These are phyloP conservation scores for Acrocera orbiculus DNA, from an alignment of 2,888 invertebrate genomes.

Conservation along the genomic window DNA sequence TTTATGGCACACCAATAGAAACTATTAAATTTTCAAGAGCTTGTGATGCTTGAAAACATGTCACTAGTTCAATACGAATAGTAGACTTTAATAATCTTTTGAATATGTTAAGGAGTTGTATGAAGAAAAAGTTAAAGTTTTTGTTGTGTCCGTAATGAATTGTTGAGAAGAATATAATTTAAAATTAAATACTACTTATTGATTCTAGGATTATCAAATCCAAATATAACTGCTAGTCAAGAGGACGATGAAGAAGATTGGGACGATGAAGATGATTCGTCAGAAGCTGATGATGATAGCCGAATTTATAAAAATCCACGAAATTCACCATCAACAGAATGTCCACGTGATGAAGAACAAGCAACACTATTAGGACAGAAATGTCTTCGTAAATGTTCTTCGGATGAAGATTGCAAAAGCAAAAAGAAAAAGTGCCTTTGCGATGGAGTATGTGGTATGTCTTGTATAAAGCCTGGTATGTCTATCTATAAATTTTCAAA, in stretches of 20 bases:
- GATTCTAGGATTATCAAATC: conserved; percentile 12
- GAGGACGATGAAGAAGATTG: conserved; percentile 37
- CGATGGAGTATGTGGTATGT: conserved; percentile 92
- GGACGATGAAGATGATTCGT: conserved; percentile 33
- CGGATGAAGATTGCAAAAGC: conserved; percentile 91
- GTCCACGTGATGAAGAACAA: conserved; percentile 73
- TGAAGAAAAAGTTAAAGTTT: neutral
- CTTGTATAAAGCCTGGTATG: conserved; percentile 91
- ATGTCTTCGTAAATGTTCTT: conserved; percentile 80
- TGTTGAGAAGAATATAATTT: neutral
- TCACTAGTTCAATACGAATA: neutral
- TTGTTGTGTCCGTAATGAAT: neutral
- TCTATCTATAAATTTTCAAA: conserved; percentile 7
- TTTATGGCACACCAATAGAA: too few species aligned
- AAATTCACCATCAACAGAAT: conserved; percentile 70
- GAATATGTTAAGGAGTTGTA: neutral
- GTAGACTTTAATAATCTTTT: neutral
- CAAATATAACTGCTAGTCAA: conserved; percentile 14
- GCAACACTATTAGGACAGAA: conserved; percentile 68
- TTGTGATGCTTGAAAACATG: neutral
- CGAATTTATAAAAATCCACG: conserved; percentile 74
- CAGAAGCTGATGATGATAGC: conserved; percentile 59
- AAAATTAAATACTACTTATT: neutral
- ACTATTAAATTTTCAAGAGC: neutral
- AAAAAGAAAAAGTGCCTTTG: conserved; percentile 93